phyloP scores from a whole-genome alignment of 1,140 invertebrate species.

The Potamilus streckersoni region DNA sequence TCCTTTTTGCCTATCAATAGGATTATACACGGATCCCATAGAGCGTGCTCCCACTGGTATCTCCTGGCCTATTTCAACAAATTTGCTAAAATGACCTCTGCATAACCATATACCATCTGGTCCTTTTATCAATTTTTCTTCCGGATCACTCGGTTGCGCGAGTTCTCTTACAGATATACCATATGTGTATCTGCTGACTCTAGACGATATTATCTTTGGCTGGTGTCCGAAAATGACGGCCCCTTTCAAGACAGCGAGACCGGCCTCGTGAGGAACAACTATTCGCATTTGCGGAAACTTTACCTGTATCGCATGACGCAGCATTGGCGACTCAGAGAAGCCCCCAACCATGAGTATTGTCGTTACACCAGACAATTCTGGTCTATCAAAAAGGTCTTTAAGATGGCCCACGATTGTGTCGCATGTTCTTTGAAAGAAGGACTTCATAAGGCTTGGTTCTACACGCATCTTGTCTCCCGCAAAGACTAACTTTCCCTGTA shows the following conservation, averaged over 20 bases:
- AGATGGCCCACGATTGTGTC: slow-evolving; percentile 6
- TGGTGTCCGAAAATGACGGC: slow-evolving; percentile 15
- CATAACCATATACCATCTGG: no score
- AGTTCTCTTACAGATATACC: neutral
- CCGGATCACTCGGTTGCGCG: no score
- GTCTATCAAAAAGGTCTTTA: neutral
- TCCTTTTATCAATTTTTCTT: no score
- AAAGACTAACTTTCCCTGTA: slow-evolving; percentile 10
- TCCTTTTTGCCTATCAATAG: no score
- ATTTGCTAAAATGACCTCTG: no score
- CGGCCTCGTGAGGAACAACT: slow-evolving; percentile 10
- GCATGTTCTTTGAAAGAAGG: neutral
- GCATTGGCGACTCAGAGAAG: slow-evolving; percentile 16
- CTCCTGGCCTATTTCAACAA: no score
- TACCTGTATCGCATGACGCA: slow-evolving; percentile 1
- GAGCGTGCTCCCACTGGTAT: no score
- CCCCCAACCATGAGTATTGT: slow-evolving; percentile 16
- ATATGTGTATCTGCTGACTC: slow-evolving; percentile 18
- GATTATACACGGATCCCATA: no score
- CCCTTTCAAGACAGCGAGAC: slow-evolving; percentile 14
- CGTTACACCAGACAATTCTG: neutral
- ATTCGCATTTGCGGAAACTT: neutral
- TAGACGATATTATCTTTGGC: neutral
- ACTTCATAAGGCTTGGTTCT: slow-evolving; percentile 1
- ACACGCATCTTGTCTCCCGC: slow-evolving; percentile 9